These are phyloP conservation scores for Tiliacea citrago DNA, from an alignment of 2,888 invertebrate genomes.

Conservation along the genomic window DNA sequence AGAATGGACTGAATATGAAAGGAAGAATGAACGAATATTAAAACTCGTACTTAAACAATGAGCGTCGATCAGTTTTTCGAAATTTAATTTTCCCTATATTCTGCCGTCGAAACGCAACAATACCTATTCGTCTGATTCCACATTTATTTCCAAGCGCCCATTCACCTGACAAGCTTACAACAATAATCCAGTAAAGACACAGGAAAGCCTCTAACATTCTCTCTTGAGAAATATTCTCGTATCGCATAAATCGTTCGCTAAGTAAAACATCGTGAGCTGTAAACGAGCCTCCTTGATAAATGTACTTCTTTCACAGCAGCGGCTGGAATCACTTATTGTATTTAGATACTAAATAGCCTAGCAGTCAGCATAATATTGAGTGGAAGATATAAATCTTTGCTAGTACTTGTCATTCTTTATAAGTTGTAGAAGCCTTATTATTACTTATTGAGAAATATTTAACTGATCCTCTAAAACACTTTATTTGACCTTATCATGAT, in stretches of 20 bases:
- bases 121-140: neutral
- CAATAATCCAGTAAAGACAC: constrained; percentile 33
- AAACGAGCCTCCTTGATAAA: constrained; percentile 54
- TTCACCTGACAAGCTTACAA: constrained; percentile 6
- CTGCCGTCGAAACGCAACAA: neutral
- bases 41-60: too few species aligned
- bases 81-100: neutral
- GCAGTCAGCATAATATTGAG: constrained; percentile 54
- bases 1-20: too few species aligned
- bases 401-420: constrained; percentile 16
- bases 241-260: constrained; percentile 8
- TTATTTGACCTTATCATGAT: too few species aligned
- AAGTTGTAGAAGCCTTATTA: neutral
- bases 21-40: too few species aligned
- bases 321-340: constrained; percentile 58
- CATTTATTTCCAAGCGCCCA: neutral
- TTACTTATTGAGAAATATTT: too few species aligned
- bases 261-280: constrained; percentile 42
- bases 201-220: constrained; percentile 7
- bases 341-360: constrained; percentile 56
- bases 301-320: constrained; percentile 55
- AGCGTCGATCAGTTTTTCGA: neutral
- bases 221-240: neutral
- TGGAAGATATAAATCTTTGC: constrained; percentile 40
- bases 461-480: too few species aligned